Base-by-base conservation (phyloP, 2,888 invertebrate genomes). In the Acleris sparsana region DNA sequence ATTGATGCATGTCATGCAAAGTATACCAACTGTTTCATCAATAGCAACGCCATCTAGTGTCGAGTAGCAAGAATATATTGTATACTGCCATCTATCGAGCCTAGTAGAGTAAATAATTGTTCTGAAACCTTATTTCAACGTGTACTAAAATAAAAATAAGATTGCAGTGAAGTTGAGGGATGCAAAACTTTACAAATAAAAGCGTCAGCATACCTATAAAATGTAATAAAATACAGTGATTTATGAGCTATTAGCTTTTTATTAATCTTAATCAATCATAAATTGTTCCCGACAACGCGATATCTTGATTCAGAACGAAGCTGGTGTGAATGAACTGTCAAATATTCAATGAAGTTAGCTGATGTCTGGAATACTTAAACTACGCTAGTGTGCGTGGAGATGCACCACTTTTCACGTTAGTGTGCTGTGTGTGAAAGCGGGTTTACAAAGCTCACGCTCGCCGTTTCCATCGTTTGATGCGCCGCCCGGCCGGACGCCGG, bases 251-350 rank as follows among this genome's bases (percentile, higher is more conserved):
- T n/a, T 17, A 6, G 6, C 17, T n/a, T 46, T 16, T 46, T n/a
- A n/a, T 46, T 5, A 46, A 16, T 46, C 5, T 46, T 17, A 46
- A 3, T 17, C 16, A 46, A 46, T 46, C 6, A 5, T 17, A 46
- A 46, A 46, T 2, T 16, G 5, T 17, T 46, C 5, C 6, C 7
- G 4, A 39, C 39, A 39, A 39, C 13, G 13, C 18, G 39, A 18
- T 1, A 39, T 53, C 18, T 56, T 16, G 57, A 55, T 75, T 82
- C 81, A 70, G 76, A 82, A 80, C 82, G 75, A 43, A 71, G 67
- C 51, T 67, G 75, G 80, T 84, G 89, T 86, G 85, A 90, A 89
- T 87, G 90, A 90, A 88, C 88, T 88, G 87, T 87, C 88, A 88
- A 88, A 85, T 85, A 83, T 78, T 76, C 71, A 75, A 75, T 86